phyloP scores from a whole-genome alignment of 2,888 invertebrate species.

The Lingula anatina region DNA sequence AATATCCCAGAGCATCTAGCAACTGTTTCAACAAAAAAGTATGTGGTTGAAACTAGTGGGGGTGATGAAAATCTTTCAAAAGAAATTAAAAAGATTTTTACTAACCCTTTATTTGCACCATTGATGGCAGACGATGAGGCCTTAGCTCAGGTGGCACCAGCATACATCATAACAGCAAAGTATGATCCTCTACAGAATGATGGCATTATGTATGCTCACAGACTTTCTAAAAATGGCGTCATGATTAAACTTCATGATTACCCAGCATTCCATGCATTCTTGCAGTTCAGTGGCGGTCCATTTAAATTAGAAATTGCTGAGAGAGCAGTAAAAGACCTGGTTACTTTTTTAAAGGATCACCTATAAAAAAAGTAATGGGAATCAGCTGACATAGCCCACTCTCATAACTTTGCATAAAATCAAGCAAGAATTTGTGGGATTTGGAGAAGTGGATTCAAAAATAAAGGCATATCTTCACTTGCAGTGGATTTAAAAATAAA shows the following conservation, averaged over 20 bases:
- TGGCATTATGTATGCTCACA: slow-evolving; percentile 45
- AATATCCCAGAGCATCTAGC: slow-evolving; percentile 18
- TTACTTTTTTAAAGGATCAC: slow-evolving; percentile 19
- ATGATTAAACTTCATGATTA: slow-evolving; percentile 36
- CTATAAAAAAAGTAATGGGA: no score
- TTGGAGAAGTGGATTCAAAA: no score
- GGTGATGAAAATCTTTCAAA: slow-evolving; percentile 16
- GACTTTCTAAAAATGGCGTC: slow-evolving; percentile 33
- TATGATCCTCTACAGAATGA: slow-evolving; percentile 52
- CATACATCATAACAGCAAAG: slow-evolving; percentile 49
- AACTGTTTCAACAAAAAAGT: no score
- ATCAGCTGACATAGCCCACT: no score
- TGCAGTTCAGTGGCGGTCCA: slow-evolving; percentile 28
- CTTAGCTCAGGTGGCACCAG: slow-evolving; percentile 35
- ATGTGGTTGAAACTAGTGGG: slow-evolving; percentile 11
- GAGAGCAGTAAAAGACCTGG: slow-evolving; percentile 21
- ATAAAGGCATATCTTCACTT: no score
- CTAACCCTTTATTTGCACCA: slow-evolving; percentile 38
- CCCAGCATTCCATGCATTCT: slow-evolving; percentile 36
- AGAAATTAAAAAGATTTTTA: slow-evolving; percentile 15
- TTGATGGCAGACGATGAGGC: slow-evolving; percentile 38
- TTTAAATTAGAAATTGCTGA: slow-evolving; percentile 21
- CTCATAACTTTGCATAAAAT: no score
- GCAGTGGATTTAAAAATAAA: no score
- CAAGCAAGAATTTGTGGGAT: no score